Conservation (phyloP, 1,140 invertebrate species). For the Drosophila novamexicana region DNA sequence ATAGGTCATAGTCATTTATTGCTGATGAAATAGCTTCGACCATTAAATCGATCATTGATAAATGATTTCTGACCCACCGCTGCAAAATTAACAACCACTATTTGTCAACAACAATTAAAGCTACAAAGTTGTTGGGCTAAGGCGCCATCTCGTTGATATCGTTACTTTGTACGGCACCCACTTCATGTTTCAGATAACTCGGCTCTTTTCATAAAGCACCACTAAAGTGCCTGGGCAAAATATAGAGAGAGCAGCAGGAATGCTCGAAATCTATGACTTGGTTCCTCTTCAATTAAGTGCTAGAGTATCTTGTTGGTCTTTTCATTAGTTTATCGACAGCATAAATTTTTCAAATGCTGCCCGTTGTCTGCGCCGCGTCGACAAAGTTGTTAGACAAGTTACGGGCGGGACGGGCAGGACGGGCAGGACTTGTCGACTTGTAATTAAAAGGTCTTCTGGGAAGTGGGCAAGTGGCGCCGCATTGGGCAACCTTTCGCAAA, state of each 20-base stretch:
- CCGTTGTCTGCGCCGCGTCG: constrained; percentile 12
- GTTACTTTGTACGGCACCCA: constrained; percentile 55
- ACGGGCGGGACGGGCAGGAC: constrained; percentile 20
- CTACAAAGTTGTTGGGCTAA: constrained; percentile 38
- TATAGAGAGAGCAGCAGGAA: constrained; percentile 7
- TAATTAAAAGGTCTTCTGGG: constrained; percentile 61
- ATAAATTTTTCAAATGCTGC: constrained; percentile 71
- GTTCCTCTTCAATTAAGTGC: constrained; percentile 65
- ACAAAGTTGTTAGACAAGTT: constrained; percentile 57
- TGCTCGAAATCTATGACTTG: constrained; percentile 49
- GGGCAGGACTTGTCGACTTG: constrained; percentile 50
- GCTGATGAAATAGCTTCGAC: not conserved
- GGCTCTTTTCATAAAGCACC: constrained; percentile 12
- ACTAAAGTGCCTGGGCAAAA: constrained; percentile 14
- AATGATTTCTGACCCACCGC: constrained; percentile 32
- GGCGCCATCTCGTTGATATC: constrained; percentile 35
- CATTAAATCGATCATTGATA: constrained; percentile 34
- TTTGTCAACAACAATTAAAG: constrained; percentile 19
- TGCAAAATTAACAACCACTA: constrained; percentile 6
- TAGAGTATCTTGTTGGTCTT: constrained; percentile 60
- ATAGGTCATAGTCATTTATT: not conserved
- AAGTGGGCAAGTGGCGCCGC: constrained; percentile 47
- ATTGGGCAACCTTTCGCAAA: constrained; percentile 25
- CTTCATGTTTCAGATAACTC: constrained; percentile 45
- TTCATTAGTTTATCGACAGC: constrained; percentile 77